Evolutionary conservation across 1,140 invertebrate genomes (phyloP).

Genomic region (Penaeus indicus): DNA sequence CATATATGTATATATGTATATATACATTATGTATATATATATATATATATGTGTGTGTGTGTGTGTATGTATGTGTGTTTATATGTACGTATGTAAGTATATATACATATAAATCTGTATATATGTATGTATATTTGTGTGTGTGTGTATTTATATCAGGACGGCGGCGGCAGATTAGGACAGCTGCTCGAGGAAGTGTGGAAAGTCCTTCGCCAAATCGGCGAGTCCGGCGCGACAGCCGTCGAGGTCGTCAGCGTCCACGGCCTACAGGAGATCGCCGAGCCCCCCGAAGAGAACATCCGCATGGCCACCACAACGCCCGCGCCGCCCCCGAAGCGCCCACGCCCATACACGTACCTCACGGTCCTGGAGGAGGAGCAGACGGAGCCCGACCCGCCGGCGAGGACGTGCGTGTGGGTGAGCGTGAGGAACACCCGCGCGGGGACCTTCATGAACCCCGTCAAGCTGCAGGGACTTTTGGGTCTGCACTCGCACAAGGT

Average conservation of each 20-base stretch:
- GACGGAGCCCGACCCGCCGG: neutral
- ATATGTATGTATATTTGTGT: slow-evolving; percentile 11
- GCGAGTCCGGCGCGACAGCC: neutral
- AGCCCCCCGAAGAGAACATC: too few relatives aligned
- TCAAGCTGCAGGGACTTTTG: slow-evolving; percentile 39
- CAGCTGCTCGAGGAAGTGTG: neutral
- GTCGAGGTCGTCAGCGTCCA: slow-evolving; percentile 35
- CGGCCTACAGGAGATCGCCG: neutral
- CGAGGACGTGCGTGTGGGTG: slow-evolving; percentile 36
- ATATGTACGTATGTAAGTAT: slow-evolving; percentile 2
- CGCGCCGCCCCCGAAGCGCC: neutral
- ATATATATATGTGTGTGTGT: neutral
- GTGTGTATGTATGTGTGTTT: neutral
- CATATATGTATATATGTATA: neutral
- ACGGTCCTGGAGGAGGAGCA: too few relatives aligned
- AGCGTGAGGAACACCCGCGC: slow-evolving; percentile 8
- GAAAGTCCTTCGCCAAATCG: slow-evolving; percentile 6
- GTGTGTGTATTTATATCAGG: slow-evolving; percentile 9
- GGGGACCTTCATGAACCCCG: slow-evolving; percentile 32
- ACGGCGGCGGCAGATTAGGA: slow-evolving; percentile 32
- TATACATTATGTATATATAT: neutral
- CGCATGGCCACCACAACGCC: neutral
- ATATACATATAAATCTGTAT: slow-evolving; percentile 6
- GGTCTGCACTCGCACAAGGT: slow-evolving; percentile 36
- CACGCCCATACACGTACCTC: neutral